Evolutionary conservation across 2,113 vertebrate genomes (phyloP).

Genomic region (Dasyurus viverrinus): DNA sequence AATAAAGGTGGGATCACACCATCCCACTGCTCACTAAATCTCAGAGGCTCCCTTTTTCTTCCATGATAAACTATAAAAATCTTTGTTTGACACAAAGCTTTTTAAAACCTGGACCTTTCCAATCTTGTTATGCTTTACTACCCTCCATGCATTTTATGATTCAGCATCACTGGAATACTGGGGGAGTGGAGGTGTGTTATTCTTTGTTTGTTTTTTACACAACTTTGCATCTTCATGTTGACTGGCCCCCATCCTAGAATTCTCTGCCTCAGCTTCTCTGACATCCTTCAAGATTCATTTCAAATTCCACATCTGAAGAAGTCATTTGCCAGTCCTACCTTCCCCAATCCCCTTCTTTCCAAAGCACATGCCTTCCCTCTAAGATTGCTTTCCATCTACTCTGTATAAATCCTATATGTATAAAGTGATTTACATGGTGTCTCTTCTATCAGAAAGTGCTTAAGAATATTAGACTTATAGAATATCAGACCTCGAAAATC

Average conservation of each 20-base stretch:
- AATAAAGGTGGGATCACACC: neutral
- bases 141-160: neutral
- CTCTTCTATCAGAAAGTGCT: neutral
- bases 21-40: neutral
- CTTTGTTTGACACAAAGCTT: neutral
- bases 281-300: neutral
- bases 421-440: neutral
- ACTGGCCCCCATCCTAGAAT: neutral
- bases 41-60: neutral
- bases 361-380: neutral
- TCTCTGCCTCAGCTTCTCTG: neutral
- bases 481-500: neutral
- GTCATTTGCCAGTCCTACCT: neutral
- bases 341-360: neutral
- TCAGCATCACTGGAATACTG: neutral
- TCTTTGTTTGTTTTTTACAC: neutral
- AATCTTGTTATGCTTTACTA: neutral
- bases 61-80: neutral
- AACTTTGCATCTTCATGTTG: neutral
- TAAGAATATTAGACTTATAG: neutral
- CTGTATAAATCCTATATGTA: neutral
- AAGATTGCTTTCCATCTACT: neutral
- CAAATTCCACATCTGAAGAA: neutral
- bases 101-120: neutral
- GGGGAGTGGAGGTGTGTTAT: no score